Evolutionary conservation across 2,113 vertebrate genomes (phyloP), one percentile per base, ranked within the genome.

Genomic region (Grantiella picta): DNA sequence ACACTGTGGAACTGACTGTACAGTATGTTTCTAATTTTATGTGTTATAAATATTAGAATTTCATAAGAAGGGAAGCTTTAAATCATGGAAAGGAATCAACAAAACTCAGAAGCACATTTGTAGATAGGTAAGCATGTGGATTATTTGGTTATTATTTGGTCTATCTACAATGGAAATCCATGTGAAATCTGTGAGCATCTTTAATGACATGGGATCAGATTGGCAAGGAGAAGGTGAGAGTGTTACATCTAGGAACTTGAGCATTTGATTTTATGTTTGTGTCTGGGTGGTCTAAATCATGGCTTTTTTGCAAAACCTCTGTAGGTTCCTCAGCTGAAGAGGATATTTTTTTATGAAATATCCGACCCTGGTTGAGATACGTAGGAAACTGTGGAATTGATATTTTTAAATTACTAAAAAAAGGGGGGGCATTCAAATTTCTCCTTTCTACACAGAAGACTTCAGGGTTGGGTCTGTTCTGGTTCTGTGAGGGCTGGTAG

Each of bases 401-500:
- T 82, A 27, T 19, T 87, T 86, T 69, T 33, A 5, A 3, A 29
- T 47, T 81, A 23, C 60, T 8, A 45, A 66, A 38, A 40, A 6
- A 7, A 2, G 0, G 1, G 0, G 1, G 2, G 2, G 7, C 5
- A 66, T 70, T 84, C 22, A 53, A 0, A 49, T 60, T 35, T 86
- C 22, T 69, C 4, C 1, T 64, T 81, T 89, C 14, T 65, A 4
- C n/a, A 20, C 5, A 24, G 36, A 66, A 23, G 11, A 25, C 8
- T 52, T 61, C 17, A 57, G 18, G 8, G 17, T 60, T 44, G 19
- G 36, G 31, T 19, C 22, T 72, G 25, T 53, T 9, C 11, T 77
- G 49, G 22, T 42, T 40, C 21, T 2, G 0, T 10, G 16, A 73
- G 66, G 29, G 20, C 20, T 69, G 12, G 29, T 21, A 31, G 29